A percentile compares a stretch with the other conserved stretches of the same genome.
These are phyloP conservation scores for Harpagoxenus sublaevis DNA, from an alignment of 2,888 invertebrate species.

Conservation along the genomic window DNA sequence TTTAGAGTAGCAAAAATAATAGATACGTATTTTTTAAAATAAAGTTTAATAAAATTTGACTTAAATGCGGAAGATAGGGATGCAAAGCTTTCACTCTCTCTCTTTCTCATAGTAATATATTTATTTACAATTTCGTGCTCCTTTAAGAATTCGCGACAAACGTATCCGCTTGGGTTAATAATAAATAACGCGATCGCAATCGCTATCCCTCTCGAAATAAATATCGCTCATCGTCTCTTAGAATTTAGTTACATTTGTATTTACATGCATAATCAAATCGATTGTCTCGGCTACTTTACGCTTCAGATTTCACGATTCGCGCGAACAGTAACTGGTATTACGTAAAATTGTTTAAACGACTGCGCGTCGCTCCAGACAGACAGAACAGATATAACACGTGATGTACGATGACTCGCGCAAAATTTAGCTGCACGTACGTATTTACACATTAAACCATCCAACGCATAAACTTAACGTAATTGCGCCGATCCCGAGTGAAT, in stretches of 20 bases:
- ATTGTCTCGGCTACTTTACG: constrained; percentile 45
- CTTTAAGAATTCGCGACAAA: constrained; percentile 67
- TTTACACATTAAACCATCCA: constrained; percentile 11
- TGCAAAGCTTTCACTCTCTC: not conserved
- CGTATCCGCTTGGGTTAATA: constrained; percentile 76
- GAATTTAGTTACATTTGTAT: constrained; percentile 65
- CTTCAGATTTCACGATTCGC: not conserved
- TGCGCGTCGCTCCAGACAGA: not conserved
- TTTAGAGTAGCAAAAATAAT: too few species aligned
- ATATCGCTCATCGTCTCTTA: constrained; percentile 73
- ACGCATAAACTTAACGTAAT: constrained; percentile 34
- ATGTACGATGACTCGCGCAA: constrained; percentile 9
- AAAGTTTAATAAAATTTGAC: not conserved
- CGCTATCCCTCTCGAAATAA: constrained; percentile 79
- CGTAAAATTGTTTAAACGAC: constrained; percentile 25
- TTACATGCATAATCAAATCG: constrained; percentile 60
- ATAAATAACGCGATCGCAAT: constrained; percentile 83
- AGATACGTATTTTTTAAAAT: too few species aligned
- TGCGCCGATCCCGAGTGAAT: constrained; percentile 33
- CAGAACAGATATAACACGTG: constrained; percentile 29
- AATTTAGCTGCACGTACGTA: constrained; percentile 3
- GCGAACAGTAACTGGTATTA: constrained; percentile 3
- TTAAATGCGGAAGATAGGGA: not conserved
- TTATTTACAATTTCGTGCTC: constrained; percentile 81
- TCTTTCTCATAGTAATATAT: constrained; percentile 76